These are phyloP conservation scores for Phenganax stokvisi DNA, from an alignment of 92 coral and sea anemone genomes.

Conservation along the genomic window DNA sequence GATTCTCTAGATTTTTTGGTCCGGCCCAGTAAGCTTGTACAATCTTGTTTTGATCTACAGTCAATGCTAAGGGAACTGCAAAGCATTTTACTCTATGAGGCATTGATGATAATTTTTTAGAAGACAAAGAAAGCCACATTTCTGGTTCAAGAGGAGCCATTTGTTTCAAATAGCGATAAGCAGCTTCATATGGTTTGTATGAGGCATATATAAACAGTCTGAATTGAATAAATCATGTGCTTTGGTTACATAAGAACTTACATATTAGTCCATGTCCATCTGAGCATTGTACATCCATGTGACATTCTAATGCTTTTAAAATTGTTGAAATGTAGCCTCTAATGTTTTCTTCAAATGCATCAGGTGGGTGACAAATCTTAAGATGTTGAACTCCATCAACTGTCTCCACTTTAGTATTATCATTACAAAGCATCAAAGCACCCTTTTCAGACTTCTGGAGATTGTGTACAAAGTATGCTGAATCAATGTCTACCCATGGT, in stretches of 20 bases:
- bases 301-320: conserved; percentile 39
- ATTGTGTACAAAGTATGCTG: not conserved
- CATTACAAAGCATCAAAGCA: not conserved
- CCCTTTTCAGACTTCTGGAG: not conserved
- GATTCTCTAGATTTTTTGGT: not conserved
- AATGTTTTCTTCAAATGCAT: conserved; percentile 35
- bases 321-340: conserved; percentile 45
- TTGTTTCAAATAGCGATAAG: not conserved
- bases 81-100: not conserved
- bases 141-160: too few species aligned
- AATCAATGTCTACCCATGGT: conserved; percentile 5
- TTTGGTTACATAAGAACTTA: conserved; percentile 46
- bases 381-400: not conserved
- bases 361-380: conserved; percentile 12
- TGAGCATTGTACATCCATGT: conserved; percentile 49
- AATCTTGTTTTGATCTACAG: not conserved
- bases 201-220: conserved; percentile 17
- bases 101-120: not conserved
- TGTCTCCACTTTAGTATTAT: not conserved
- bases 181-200: conserved; percentile 7
- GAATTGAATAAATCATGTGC: too few species aligned
- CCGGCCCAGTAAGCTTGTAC: conserved; percentile 10
- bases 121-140: not conserved
- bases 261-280: conserved; percentile 48
- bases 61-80: not conserved